Base-by-base conservation (phyloP, 1,140 invertebrate species). In the Leguminivora glycinivorella region DNA sequence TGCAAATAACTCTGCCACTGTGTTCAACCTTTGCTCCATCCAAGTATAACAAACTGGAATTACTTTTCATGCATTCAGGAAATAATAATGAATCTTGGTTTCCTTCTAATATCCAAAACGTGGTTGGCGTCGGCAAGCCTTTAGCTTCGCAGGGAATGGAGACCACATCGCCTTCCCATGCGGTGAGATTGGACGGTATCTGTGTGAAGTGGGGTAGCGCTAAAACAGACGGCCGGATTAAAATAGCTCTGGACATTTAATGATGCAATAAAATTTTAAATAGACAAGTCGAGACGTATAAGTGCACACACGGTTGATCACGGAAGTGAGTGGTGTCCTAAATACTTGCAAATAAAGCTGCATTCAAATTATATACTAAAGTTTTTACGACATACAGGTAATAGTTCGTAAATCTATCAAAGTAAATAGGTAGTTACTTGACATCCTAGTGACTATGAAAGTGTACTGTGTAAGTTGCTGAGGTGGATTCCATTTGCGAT, bases 131-230 rank as follows among this genome's bases (percentile, higher is more conserved):
- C 7, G 98, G 98, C 90, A 98, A 96, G 9, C 98, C 98, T 75
- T 96, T 96, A 1, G 97, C 97, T 60, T 95, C 94, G 87, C 98
- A 99, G 63, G 96, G 95, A 83, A 99, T 97, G 75, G 96, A 95
- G 0, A 97, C 96, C 56, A 94, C 94, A 84, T 96, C 94, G 19
- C 96, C 96, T 68, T 95, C 94, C 70, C 97, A 92, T 74, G 96
- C 95, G 68, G 96, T 96, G 70, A 96, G 93, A 92, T 98, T 97
- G 74, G 95, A 94, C 6, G 98, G 98, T 82, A 96, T 95, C 83
- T 95, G 95, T 73, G 95, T 94, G 87, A 98, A 97, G 87, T 94
- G 96, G 31, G 98, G 98, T 92, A 98, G 98, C 70, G 97, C 97
- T 98, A 92, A 68, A 91, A 91, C 87, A 92, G 87, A 90, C 89